phyloP scores from a whole-genome alignment of 2,113 vertebrate genomes.

The Apaloderma vittatum region DNA sequence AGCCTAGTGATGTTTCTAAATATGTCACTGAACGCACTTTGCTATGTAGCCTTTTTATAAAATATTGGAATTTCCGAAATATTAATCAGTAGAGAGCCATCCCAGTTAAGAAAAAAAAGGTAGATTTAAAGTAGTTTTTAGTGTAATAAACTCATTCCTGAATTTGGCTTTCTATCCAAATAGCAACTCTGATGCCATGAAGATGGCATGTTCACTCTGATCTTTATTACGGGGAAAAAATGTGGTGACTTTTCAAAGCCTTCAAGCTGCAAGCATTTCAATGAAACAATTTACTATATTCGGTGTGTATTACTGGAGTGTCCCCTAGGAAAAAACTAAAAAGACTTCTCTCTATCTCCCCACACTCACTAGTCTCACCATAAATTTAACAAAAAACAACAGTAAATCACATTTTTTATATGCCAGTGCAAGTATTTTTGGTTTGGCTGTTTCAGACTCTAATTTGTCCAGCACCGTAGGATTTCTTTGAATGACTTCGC shows the following conservation, averaged over 20 bases:
- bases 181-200: neutral
- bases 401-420: constrained; percentile 4
- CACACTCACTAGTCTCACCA: neutral
- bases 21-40: neutral
- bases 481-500: constrained; percentile 35
- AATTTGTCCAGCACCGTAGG: neutral
- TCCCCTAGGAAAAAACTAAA: neutral
- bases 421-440: neutral
- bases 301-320: neutral
- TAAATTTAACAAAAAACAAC: neutral
- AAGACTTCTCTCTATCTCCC: neutral
- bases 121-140: neutral
- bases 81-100: neutral
- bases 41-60: neutral
- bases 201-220: neutral
- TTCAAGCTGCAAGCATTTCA: neutral
- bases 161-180: neutral
- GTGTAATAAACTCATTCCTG: neutral
- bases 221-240: neutral
- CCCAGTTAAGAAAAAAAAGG: neutral
- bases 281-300: neutral
- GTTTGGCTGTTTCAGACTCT: neutral
- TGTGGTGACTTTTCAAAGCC: neutral
- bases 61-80: neutral
- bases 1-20: neutral